These are phyloP conservation scores for Orgyia antiqua DNA, from an alignment of 2,888 invertebrate genomes.

Conservation along the genomic window DNA sequence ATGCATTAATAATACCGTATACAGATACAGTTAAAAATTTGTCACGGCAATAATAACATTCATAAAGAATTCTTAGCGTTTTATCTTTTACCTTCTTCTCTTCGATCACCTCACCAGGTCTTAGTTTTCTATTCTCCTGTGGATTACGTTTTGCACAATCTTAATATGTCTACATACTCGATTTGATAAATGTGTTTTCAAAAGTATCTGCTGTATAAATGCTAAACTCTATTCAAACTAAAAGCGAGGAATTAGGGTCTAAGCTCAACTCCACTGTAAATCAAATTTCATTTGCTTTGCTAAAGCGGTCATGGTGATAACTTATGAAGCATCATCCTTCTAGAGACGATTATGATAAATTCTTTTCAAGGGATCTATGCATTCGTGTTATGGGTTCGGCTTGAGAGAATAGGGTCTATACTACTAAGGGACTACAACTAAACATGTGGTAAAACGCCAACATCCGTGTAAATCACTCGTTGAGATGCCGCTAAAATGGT, in stretches of 20 bases:
- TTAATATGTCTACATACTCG: conserved; percentile 61
- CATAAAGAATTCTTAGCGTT: conserved; percentile 59
- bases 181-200: conserved; percentile 39
- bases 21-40: conserved; percentile 66
- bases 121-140: conserved; percentile 93
- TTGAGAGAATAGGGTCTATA: conserved; percentile 71
- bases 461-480: conserved; percentile 31
- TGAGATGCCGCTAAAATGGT: conserved; percentile 20
- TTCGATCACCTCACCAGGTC: conserved; percentile 95
- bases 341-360: conserved; percentile 51
- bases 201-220: conserved; percentile 43
- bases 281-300: conserved; percentile 43
- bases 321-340: conserved; percentile 54
- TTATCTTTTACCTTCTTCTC: conserved; percentile 92
- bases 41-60: conserved; percentile 74
- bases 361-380: conserved; percentile 42
- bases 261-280: conserved; percentile 54
- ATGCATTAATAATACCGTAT: conserved; percentile 62
- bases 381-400: conserved; percentile 74
- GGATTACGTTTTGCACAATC: conserved; percentile 73
- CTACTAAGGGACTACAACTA: conserved; percentile 47
- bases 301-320: conserved; percentile 50
- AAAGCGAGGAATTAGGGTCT: conserved; percentile 64
- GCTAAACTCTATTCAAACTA: conserved; percentile 47
- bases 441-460: conserved; percentile 26